Percentiles rank a stretch among this genome's conserved stretches.
Evolutionary conservation across 2,113 vertebrate genomes (phyloP).

Genomic region (Oncorhynchus gorbuscha): DNA sequence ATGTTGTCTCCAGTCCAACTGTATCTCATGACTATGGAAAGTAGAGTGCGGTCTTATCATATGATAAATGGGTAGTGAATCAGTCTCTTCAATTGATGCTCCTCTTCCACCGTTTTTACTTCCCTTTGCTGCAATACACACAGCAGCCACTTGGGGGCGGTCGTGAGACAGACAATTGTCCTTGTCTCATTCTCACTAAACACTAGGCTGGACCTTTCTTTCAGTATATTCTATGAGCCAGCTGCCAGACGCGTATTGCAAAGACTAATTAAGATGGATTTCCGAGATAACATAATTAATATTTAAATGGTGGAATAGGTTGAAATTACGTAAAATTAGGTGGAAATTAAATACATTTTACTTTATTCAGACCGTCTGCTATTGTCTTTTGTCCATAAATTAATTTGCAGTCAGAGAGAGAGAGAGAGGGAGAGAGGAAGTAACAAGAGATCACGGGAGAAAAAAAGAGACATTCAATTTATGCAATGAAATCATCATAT

Average conservation of each 20-base stretch:
- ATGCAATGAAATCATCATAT: neutral
- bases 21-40: neutral
- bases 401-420: conserved; percentile 43
- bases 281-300: conserved; percentile 70
- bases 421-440: conserved; percentile 22
- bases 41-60: neutral
- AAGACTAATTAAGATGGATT: conserved; percentile 72
- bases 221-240: conserved; percentile 41
- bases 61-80: neutral
- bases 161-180: conserved; percentile 35
- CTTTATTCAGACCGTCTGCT: conserved; percentile 21
- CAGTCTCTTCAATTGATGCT: neutral
- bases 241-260: conserved; percentile 21
- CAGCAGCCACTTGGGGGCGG: conserved; percentile 61
- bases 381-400: conserved; percentile 47
- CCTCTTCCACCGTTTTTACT: neutral
- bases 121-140: conserved; percentile 24
- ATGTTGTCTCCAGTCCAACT: neutral
- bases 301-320: conserved; percentile 53
- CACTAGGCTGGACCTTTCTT: conserved; percentile 22
- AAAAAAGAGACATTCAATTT: conserved; percentile 12
- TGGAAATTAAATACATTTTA: conserved; percentile 42
- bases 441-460: conserved; percentile 27
- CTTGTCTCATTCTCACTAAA: neutral
- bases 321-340: conserved; percentile 45